These are phyloP conservation scores for Drosophila nasuta DNA, from an alignment of 1,140 invertebrate species.

Conservation along the genomic window DNA sequence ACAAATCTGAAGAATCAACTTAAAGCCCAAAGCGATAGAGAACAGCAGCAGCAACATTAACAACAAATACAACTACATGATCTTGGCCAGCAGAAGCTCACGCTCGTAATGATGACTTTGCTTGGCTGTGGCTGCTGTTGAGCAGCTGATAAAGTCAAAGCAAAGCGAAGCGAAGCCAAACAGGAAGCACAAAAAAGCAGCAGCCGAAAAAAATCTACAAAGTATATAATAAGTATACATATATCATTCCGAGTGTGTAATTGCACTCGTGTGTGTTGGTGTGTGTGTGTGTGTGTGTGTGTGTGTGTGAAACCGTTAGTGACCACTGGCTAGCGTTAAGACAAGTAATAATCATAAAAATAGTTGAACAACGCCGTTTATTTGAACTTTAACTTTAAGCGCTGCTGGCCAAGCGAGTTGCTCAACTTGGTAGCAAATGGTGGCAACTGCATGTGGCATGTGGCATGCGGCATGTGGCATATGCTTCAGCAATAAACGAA, in stretches of 20 bases:
- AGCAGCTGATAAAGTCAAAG: conserved; percentile 50
- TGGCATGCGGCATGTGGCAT: too few species aligned
- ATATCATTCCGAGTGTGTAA: conserved; percentile 18
- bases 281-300: conserved; percentile 18
- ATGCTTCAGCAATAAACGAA: too few species aligned
- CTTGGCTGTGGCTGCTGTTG: neutral
- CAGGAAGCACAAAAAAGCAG: conserved; percentile 72
- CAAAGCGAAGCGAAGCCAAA: conserved; percentile 43
- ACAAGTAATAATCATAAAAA: conserved; percentile 76
- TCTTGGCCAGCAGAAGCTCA: conserved; percentile 60
- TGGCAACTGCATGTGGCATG: neutral
- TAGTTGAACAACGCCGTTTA: conserved; percentile 68
- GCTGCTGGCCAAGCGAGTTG: conserved; percentile 27
- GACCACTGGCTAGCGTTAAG: conserved; percentile 31
- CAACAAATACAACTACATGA: conserved; percentile 32
- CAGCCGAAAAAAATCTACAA: conserved; percentile 48
- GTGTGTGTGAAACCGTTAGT: conserved; percentile 59
- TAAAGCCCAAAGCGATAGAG: conserved; percentile 27
- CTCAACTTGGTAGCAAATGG: conserved; percentile 31
- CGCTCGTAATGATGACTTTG: conserved; percentile 37
- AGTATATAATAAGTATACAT: conserved; percentile 28
- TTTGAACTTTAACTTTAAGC: conserved; percentile 76
- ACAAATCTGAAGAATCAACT: conserved; percentile 67
- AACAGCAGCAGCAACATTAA: conserved; percentile 9
- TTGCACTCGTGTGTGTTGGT: conserved; percentile 27